These are phyloP conservation scores for Holothuria glaberrima DNA, from an alignment of 35 echinoderm and acorn worm species.

Conservation along the genomic window DNA sequence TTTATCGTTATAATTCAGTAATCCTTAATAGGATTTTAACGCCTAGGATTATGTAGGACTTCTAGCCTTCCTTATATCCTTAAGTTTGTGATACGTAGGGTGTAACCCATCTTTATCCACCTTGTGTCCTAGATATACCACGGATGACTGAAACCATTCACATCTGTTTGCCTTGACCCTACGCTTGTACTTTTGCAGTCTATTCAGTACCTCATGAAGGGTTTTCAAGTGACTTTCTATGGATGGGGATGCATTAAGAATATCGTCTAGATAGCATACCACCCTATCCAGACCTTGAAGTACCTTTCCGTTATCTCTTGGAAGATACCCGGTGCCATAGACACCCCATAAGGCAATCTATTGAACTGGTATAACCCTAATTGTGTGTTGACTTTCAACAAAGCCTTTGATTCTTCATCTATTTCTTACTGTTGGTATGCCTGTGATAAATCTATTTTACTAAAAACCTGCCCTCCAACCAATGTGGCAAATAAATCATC, in stretches of 20 bases:
- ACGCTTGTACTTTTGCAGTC: background rate
- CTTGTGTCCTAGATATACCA: conserved; percentile 37
- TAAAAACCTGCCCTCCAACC: conserved; percentile 61
- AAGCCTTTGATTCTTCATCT: conserved; percentile 42
- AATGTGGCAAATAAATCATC: conserved; percentile 69
- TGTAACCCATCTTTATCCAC: no score
- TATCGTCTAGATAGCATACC: conserved; percentile 66
- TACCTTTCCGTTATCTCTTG: no score
- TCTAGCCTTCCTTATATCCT: conserved; percentile 10
- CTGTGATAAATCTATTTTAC: conserved; percentile 43
- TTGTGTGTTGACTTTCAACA: conserved; percentile 64
- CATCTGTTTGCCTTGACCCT: conserved; percentile 23
- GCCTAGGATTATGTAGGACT: conserved; percentile 4
- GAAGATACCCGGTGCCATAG: conserved; percentile 56
- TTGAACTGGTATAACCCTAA: conserved; percentile 58
- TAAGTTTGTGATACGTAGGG: conserved; percentile 36
- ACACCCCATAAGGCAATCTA: conserved; percentile 63
- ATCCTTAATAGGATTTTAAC: conserved; percentile 44
- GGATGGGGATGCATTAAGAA: conserved; percentile 48
- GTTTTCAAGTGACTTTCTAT: conserved; percentile 36
- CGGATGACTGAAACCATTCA: background rate
- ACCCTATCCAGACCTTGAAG: conserved; percentile 42
- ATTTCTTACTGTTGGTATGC: conserved; percentile 65
- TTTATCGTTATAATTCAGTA: conserved; percentile 37
- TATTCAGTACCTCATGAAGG: background rate